phyloP scores from a whole-genome alignment of 2,113 vertebrate species.

The Pipa parva region DNA sequence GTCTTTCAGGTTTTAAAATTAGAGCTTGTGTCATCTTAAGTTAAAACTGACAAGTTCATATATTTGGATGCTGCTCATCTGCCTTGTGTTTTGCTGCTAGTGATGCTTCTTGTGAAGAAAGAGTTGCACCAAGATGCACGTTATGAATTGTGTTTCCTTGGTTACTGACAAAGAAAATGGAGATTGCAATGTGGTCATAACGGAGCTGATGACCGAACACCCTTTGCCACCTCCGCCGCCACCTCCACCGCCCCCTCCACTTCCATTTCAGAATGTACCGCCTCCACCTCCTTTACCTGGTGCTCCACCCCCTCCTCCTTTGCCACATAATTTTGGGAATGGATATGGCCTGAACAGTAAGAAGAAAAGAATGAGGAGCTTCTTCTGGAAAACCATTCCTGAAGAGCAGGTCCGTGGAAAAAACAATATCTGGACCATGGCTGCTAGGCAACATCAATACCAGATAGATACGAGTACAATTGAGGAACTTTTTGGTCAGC shows the following conservation, averaged over 20 bases:
- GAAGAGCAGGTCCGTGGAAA: slow-evolving; percentile 92
- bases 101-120: slow-evolving; percentile 55
- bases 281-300: slow-evolving; percentile 52
- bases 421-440: slow-evolving; percentile 93
- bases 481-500: slow-evolving; percentile 94
- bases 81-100: slow-evolving; percentile 46
- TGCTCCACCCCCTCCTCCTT: slow-evolving; percentile 54
- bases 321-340: slow-evolving; percentile 47
- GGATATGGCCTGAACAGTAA: slow-evolving; percentile 64
- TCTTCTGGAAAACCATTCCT: slow-evolving; percentile 96
- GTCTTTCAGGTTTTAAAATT: slow-evolving; percentile 50
- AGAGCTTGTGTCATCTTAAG: not conserved
- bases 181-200: slow-evolving; percentile 56
- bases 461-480: slow-evolving; percentile 88
- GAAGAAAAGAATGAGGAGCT: slow-evolving; percentile 86
- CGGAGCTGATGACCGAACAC: slow-evolving; percentile 64
- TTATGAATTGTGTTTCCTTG: slow-evolving; percentile 85
- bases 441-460: slow-evolving; percentile 80
- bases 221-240: slow-evolving; percentile 27
- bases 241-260: slow-evolving; percentile 35
- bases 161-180: slow-evolving; percentile 78
- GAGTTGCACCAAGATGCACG: slow-evolving; percentile 71
- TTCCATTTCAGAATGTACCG: slow-evolving; percentile 42
- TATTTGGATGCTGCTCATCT: slow-evolving; percentile 1
- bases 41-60: slow-evolving; percentile 12